phyloP scores from a whole-genome alignment of 1,140 invertebrate genomes.

The Euborellia annulipes region DNA sequence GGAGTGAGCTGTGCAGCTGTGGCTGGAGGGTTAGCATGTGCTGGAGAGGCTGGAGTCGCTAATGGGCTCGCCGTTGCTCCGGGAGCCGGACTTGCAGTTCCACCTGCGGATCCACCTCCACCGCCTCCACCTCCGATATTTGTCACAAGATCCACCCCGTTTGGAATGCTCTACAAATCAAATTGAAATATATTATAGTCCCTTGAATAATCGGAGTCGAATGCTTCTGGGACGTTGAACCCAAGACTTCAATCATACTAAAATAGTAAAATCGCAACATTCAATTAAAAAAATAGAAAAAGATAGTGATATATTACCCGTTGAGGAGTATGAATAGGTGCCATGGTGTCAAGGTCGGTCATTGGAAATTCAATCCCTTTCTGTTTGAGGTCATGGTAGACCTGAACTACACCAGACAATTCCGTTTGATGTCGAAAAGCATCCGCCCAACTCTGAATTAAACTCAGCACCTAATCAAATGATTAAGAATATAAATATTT shows the following conservation, averaged over 20 bases:
- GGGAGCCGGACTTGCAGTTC: conserved; percentile 19
- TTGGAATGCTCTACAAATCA: conserved; percentile 37
- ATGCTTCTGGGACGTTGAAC: too few relatives aligned
- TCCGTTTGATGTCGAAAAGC: conserved; percentile 84
- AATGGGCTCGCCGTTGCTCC: conserved; percentile 2
- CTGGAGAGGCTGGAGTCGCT: conserved; percentile 3
- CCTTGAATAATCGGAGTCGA: too few relatives aligned
- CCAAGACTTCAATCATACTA: too few relatives aligned
- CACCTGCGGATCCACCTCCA: conserved; percentile 12
- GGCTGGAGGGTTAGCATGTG: conserved; percentile 1
- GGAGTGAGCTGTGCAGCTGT: conserved; percentile 37
- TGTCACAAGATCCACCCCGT: conserved; percentile 13
- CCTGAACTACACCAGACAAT: conserved; percentile 76
- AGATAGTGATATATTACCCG: too few relatives aligned
- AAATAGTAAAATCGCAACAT: too few relatives aligned
- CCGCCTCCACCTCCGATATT: conserved; percentile 6
- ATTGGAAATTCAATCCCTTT: conserved; percentile 98
- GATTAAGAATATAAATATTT: too few relatives aligned
- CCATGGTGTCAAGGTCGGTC: conserved; percentile 86
- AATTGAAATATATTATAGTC: too few relatives aligned
- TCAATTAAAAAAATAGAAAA: too few relatives aligned
- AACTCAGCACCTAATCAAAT: conserved; percentile 20
- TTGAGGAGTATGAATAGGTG: conserved; percentile 92
- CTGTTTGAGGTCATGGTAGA: conserved; percentile 84
- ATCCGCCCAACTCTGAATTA: conserved; percentile 97